Evolutionary conservation across 2,888 invertebrate genomes (phyloP).

Genomic region (Byasa hedistus): DNA sequence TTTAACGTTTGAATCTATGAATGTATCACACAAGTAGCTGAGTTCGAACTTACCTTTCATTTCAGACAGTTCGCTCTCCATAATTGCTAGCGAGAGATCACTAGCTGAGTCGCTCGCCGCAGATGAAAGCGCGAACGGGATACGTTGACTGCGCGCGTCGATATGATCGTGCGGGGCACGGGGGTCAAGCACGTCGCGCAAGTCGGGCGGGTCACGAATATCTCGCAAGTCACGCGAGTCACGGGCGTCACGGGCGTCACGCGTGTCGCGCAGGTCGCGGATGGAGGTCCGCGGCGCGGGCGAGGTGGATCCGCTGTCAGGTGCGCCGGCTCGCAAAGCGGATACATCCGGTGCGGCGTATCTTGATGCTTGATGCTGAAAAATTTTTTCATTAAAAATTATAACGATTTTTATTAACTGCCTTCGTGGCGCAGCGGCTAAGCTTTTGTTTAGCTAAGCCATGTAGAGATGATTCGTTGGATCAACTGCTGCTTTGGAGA

Average conservation of each 20-base stretch:
- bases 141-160: constrained; percentile 33
- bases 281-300: constrained; percentile 56
- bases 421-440: too few relatives aligned
- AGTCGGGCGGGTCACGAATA: constrained; percentile 39
- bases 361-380: constrained; percentile 60
- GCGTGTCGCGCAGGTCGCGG: constrained; percentile 14
- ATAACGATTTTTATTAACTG: too few relatives aligned
- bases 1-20: too few relatives aligned
- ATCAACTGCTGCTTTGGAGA: too few relatives aligned
- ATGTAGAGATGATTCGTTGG: too few relatives aligned
- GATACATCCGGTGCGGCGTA: constrained; percentile 79
- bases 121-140: constrained; percentile 92
- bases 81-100: constrained; percentile 87
- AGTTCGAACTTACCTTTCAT: constrained; percentile 56
- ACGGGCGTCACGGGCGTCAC: constrained; percentile 43
- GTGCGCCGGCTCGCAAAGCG: constrained; percentile 59
- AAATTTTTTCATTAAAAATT: background rate
- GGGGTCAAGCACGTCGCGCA: constrained; percentile 59
- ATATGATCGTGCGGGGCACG: constrained; percentile 53
- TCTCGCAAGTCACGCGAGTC: constrained; percentile 60
- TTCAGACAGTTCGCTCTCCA: constrained; percentile 82
- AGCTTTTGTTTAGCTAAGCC: too few relatives aligned
- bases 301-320: constrained; percentile 66
- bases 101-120: constrained; percentile 96
- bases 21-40: background rate